These are phyloP conservation scores for Agrotis exclamationis DNA, from an alignment of 2,888 invertebrate species.

Conservation along the genomic window DNA sequence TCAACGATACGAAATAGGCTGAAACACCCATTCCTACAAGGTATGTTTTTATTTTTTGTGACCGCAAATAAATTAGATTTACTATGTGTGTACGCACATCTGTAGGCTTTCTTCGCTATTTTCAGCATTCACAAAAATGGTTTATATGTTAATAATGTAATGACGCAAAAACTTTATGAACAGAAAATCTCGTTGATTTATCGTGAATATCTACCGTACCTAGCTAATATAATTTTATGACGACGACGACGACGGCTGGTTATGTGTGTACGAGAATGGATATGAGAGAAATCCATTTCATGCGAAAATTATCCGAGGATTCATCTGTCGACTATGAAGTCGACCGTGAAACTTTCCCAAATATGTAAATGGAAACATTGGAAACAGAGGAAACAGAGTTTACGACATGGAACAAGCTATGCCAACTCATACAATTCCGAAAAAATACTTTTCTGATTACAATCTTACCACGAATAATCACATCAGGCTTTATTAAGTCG, in stretches of 20 bases:
- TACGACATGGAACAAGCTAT: slow-evolving; percentile 63
- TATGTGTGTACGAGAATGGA: slow-evolving; percentile 46
- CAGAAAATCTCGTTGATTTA: slow-evolving; percentile 52
- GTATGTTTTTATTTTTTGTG: slow-evolving; percentile 53
- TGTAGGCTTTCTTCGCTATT: slow-evolving; percentile 20
- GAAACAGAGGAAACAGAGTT: slow-evolving; percentile 71
- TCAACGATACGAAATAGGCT: slow-evolving; percentile 57
- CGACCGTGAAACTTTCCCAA: slow-evolving; percentile 70
- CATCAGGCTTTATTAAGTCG: slow-evolving; percentile 76
- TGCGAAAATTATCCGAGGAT: slow-evolving; percentile 72
- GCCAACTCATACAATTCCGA: slow-evolving; percentile 55
- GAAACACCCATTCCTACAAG: slow-evolving; percentile 46
- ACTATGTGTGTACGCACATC: slow-evolving; percentile 19
- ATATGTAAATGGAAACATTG: slow-evolving; percentile 76
- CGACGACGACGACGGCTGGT: slow-evolving; percentile 42
- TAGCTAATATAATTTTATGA: slow-evolving; percentile 53
- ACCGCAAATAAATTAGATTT: slow-evolving; percentile 51
- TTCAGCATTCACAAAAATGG: slow-evolving; percentile 35
- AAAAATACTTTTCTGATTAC: slow-evolving; percentile 59
- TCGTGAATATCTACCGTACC: slow-evolving; percentile 32
- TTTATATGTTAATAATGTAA: slow-evolving; percentile 52
- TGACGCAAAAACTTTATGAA: slow-evolving; percentile 51
- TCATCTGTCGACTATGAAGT: slow-evolving; percentile 74
- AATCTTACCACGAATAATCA: slow-evolving; percentile 65
- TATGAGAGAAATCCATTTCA: slow-evolving; percentile 67